Evolutionary conservation across 2,113 vertebrate genomes (phyloP), one percentile per base, ranked within the genome.

Genomic region (Phylloscopus trochilus): DNA sequence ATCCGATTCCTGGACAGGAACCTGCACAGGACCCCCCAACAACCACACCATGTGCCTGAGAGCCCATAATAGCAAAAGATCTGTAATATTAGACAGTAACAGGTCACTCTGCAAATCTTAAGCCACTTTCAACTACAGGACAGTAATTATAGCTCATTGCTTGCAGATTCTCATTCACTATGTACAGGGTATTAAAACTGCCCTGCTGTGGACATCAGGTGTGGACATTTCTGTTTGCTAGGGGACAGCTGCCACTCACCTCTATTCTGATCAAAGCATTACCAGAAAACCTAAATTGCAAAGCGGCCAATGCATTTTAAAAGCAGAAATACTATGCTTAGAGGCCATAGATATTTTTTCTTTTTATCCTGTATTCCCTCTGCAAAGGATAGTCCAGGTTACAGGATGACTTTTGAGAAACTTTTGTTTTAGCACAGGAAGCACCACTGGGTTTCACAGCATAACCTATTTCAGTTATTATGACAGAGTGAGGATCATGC

Each of bases 401-500:
- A n/a, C 10, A 35, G 1, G 0, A 9, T 6, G 37, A 55, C 52
- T 52, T 93, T 55, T 52, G 26, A 78, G 47, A 60, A 79, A 26
- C 23, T 64, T 70, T 43, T 75, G 6, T 9, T 82, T 56, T 56
- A 67, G 27, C 3, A 1, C 44, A 43, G 60, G 17, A 35, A 41
- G 43, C 20, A 39, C 18, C 5, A 0, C 5, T 27, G 33, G 1
- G 2, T 19, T 75, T 84, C 58, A 9, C 43, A 6, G 0, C 11
- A 23, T 11, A 14, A 47, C 35, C 33, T 22, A 3, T 39, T 67
- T 55, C 8, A 6, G 18, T 24, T 64, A 6, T 11, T 33, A 4
- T 9, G 39, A 3, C 24, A 39, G 15, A 0, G 0, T 23, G 30
- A 85, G 51, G 19, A 33, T 74, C 31, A 67, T 46, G 35, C 0